phyloP scores from a whole-genome alignment of 2,113 vertebrate species.

The Nycticebus coucang region DNA sequence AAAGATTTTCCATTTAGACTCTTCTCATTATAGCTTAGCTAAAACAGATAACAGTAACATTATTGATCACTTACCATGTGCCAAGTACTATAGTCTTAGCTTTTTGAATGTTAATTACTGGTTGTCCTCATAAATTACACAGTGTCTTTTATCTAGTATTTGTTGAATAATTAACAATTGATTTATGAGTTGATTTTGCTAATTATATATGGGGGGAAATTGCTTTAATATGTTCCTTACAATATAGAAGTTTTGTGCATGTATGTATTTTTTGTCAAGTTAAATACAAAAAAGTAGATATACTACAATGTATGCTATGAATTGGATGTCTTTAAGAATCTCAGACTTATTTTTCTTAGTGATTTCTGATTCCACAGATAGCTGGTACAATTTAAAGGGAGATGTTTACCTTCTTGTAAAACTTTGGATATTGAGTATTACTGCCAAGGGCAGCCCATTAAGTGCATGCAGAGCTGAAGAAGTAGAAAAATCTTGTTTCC shows the following conservation, averaged over 20 bases:
- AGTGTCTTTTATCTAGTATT: background rate
- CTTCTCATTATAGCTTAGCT: background rate
- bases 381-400: background rate
- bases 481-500: conserved; percentile 43
- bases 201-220: background rate
- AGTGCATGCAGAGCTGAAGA: conserved; percentile 32
- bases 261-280: conserved; percentile 21
- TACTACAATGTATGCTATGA: background rate
- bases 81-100: background rate
- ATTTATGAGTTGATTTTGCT: conserved; percentile 44
- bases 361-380: background rate
- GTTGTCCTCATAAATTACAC: conserved; percentile 21
- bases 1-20: background rate
- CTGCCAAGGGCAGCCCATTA: conserved; percentile 3
- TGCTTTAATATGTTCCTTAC: conserved; percentile 36
- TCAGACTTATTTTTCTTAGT: background rate
- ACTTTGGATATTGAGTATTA: conserved; percentile 47
- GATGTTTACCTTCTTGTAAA: conserved; percentile 69
- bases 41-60: background rate
- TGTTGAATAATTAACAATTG: conserved; percentile 24
- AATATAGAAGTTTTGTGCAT: conserved; percentile 30
- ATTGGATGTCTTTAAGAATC: conserved; percentile 40
- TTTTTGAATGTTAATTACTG: conserved; percentile 2
- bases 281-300: conserved; percentile 48
- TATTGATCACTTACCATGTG: background rate